A percentile compares a stretch with the other conserved stretches of the same genome.
Conservation (phyloP, 2,888 invertebrate genomes). For the Leptinotarsa haldemani region DNA sequence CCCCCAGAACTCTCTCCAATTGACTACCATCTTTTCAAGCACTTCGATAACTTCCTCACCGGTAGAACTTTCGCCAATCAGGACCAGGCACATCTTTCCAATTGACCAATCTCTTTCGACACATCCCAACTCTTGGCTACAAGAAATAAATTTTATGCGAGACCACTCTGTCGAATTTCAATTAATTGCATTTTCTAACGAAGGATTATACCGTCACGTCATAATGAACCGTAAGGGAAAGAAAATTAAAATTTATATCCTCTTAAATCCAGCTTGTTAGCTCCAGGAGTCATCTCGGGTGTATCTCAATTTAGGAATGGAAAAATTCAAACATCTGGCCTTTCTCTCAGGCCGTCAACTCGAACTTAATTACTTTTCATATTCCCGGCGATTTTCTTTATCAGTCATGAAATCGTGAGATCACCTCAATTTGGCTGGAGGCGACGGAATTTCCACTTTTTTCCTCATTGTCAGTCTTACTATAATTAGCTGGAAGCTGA, state of each 20-base stretch:
- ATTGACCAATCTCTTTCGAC: too few species aligned
- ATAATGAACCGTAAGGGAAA: slow-evolving; percentile 60
- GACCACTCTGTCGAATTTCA: not conserved
- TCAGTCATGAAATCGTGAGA: slow-evolving; percentile 42
- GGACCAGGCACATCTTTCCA: too few species aligned
- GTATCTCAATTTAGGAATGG: slow-evolving; percentile 60
- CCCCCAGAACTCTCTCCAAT: too few species aligned
- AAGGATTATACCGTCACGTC: slow-evolving; percentile 36
- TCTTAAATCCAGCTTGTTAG: slow-evolving; percentile 58
- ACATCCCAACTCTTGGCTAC: too few species aligned
- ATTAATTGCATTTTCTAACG: slow-evolving; percentile 35
- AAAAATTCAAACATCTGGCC: slow-evolving; percentile 58
- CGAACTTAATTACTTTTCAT: slow-evolving; percentile 59
- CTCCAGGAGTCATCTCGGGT: slow-evolving; percentile 54
- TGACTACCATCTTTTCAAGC: too few species aligned
- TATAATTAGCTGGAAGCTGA: too few species aligned
- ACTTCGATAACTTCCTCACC: too few species aligned
- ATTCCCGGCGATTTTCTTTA: slow-evolving; percentile 52
- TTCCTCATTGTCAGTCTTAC: not conserved
- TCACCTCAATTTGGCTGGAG: slow-evolving; percentile 33
- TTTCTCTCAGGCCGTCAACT: slow-evolving; percentile 58
- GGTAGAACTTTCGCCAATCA: too few species aligned
- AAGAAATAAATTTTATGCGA: not conserved
- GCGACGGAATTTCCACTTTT: slow-evolving; percentile 14
- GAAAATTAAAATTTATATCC: slow-evolving; percentile 65